Percentiles rank a stretch among this genome's conserved stretches.
Evolutionary conservation across 2,113 vertebrate species (phyloP).

Genomic region (Hypocryptadius cinnamomeus): DNA sequence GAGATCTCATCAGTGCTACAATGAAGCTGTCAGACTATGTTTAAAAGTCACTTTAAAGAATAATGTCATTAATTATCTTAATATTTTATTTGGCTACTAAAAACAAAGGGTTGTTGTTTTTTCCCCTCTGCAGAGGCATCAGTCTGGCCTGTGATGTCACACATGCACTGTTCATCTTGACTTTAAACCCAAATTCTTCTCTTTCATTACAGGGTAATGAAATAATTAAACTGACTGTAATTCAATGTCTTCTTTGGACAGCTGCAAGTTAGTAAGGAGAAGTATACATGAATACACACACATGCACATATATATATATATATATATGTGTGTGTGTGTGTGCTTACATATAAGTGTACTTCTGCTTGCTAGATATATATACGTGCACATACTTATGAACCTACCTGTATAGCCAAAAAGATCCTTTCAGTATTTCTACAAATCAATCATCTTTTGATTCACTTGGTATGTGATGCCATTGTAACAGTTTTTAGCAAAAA

Average conservation of each 20-base stretch:
- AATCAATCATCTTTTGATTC: background rate
- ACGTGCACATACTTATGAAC: background rate
- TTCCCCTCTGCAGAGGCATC: background rate
- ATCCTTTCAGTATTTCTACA: background rate
- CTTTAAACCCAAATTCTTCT: background rate
- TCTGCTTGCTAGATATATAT: background rate
- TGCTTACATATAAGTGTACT: background rate
- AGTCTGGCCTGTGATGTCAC: background rate
- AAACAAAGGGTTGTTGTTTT: background rate
- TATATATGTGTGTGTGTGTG: fast-evolving
- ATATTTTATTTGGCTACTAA: background rate
- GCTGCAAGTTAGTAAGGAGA: background rate
- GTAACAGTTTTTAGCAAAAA: background rate
- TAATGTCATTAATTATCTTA: background rate
- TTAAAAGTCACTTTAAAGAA: background rate
- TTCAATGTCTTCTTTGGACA: background rate
- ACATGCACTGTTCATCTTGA: background rate
- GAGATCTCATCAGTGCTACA: background rate
- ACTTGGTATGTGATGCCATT: background rate
- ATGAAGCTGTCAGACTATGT: background rate
- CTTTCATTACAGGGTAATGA: background rate
- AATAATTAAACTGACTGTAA: background rate
- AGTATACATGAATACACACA: background rate
- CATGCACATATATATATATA: too few species aligned
- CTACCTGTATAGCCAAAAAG: background rate